Base-by-base conservation (phyloP, 2,797 vertebrate genomes). In the Notamacropus eugenii region DNA sequence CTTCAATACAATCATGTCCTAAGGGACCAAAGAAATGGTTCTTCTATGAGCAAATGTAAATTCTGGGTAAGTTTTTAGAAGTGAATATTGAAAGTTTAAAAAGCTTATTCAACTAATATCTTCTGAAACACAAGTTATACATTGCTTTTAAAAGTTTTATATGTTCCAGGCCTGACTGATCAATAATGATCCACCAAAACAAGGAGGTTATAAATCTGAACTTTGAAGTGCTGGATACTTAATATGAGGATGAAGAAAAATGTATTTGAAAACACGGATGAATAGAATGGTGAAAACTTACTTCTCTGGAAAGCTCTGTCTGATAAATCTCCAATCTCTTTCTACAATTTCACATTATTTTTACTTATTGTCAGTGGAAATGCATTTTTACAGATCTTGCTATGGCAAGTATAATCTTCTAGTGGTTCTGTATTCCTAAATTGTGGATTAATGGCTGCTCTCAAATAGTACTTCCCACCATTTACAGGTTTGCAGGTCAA, bases 261-360 rank as follows among this genome's bases (percentile, higher is more conserved):
- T 90, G 58, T 91, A 8, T 92, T 96, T 97, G 92, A 95, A 97
- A 98, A 97, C 90, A 95, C 92, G 96, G 55, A 96, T 95, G 93
- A 96, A 95, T 34, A 92, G 19, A 92, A 94, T 46, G 54, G 29
- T 90, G 58, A 96, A 97, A 95, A 97, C 93, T 97, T 96, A 95
- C 55, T 93, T 97, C 87, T 94, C 92, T 96, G 62, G 56, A 93
- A 97, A 94, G n/a, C 19, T 14, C 93, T 96, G 90, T 92, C 16
- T 93, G 54, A 95, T 95, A 97, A 94, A 97, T 94, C 95, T 93
- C 62, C 90, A 94, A 92, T 97, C 95, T 92, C 92, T 54, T 95
- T 96, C 14, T 94, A 93, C 92, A 52, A 95, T 31, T 90, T 10
- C 11, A 93, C 40, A 95, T 95, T 96, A 96, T 91, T 96, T 97